Conservation (phyloP, 2,797 vertebrate genomes). For the Sebastes melanostomus region DNA sequence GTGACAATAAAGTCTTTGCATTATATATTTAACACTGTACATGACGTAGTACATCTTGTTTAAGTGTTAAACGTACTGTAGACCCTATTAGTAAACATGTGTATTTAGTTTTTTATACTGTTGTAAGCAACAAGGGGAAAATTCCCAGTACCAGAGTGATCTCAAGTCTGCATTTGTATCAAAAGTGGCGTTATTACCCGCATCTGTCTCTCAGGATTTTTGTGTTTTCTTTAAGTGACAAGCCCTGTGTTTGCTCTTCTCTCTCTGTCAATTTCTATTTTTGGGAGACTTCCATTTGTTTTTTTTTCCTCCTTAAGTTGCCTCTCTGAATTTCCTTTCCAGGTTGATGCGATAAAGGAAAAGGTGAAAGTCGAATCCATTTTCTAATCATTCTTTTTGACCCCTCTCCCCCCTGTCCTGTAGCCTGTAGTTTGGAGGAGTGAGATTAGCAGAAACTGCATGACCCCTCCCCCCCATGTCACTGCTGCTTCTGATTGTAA, state of each 20-base stretch:
- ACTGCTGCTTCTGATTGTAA: constrained; percentile 84
- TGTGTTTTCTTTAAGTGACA: constrained; percentile 73
- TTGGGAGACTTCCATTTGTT: constrained; percentile 81
- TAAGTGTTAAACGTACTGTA: not conserved
- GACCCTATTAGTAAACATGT: not conserved
- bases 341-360: constrained; percentile 99
- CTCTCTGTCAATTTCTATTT: constrained; percentile 88
- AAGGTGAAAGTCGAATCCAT: constrained; percentile 99
- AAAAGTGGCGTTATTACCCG: constrained; percentile 70
- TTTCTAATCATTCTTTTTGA: constrained; percentile 90
- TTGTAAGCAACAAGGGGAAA: not conserved
- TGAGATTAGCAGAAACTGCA: constrained; percentile 96
- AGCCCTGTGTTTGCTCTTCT: constrained; percentile 88
- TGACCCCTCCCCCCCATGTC: constrained; percentile 80
- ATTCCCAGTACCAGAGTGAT: constrained; percentile 20
- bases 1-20: not conserved
- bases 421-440: constrained; percentile 94
- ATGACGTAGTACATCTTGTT: not conserved
- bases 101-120: not conserved
- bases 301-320: constrained; percentile 93
- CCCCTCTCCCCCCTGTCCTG: constrained; percentile 62
- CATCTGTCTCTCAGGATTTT: constrained; percentile 78
- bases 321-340: constrained; percentile 90
- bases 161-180: constrained; percentile 77
- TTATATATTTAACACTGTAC: not conserved